Conservation (phyloP, 2,797 vertebrate species). For the Poeciliopsis presidionis region DNA sequence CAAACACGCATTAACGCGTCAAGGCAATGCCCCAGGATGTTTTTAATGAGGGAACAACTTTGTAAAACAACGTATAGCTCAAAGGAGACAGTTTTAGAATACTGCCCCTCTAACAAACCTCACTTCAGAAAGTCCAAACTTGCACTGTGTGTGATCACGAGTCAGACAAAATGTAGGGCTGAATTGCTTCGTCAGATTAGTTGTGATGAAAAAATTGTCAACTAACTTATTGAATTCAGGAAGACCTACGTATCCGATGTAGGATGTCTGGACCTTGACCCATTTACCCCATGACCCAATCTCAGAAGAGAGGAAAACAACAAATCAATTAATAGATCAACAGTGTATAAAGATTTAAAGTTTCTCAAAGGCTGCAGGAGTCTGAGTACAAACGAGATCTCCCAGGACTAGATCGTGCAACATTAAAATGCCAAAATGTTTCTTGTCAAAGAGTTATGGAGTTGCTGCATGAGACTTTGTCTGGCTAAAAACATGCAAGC, state of each 20-base stretch:
- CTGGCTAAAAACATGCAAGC: not conserved
- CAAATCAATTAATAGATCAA: not conserved
- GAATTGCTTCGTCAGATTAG: too few species aligned
- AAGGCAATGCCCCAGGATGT: too few species aligned
- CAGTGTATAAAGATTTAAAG: not conserved
- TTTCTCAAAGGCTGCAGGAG: not conserved
- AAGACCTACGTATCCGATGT: not conserved
- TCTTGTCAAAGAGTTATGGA: not conserved
- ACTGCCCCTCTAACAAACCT: not conserved
- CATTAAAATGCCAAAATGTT: not conserved
- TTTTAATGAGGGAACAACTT: too few species aligned
- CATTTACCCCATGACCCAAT: not conserved
- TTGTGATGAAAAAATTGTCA: too few species aligned
- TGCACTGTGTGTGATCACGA: not conserved
- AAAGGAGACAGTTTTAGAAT: too few species aligned
- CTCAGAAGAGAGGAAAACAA: not conserved
- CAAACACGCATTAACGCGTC: too few species aligned
- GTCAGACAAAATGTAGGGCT: not conserved
- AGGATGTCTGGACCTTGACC: not conserved
- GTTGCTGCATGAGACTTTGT: not conserved
- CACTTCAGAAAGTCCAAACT: not conserved
- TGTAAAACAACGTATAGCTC: too few species aligned
- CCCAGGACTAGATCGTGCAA: not conserved
- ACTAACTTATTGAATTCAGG: not conserved
- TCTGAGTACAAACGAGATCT: not conserved